Evolutionary conservation across 92 coral and sea anemone species (phyloP), one percentile per base, ranked within the genome.

Genomic region (Zoanthus sansibaricus): DNA sequence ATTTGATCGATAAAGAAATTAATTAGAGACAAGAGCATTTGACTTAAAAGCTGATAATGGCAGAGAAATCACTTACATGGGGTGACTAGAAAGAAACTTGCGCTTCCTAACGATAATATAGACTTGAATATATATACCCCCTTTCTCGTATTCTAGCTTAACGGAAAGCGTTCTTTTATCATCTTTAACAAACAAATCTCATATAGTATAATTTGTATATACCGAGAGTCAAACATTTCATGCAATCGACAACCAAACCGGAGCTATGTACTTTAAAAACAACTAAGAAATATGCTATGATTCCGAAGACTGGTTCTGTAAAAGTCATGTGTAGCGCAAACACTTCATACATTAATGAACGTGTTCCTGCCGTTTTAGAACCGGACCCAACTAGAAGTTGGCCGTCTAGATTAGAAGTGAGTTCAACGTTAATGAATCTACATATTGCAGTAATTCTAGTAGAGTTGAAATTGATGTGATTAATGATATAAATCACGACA

Each of bases 21-120:
- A 54, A 74, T 91, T 78, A 89, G 76, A 66, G 91, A 61, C 30
- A 76, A 82, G 59, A 88, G 78, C 68, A 55, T 89, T 76, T 25
- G 59, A 68, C 30, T 78, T 89, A 14, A 76, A 92, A 75, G 93
- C 90, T 37, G 90, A 79, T 17, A 92, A 92, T 89, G 94, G 94
- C 17, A 92, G 90, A 11, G 72, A 33, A 51, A 75, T 89, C 56
- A 86, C 92, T 9, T 80, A 89, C 64, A 68, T 70, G 49, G 92
- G 93, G 5, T 86, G 92, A 92, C 82, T 89, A 7, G 89, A 89
- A 68, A 77, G 79, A 58, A 76, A 82, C 16, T 92, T 92, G 48
- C 72, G 46, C 76, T 92, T 45, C 45, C 48, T 32, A 87, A 89
- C 58, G 59, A 75, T 7, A 74, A 82, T 25, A 64, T 25, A 25